Conservation (phyloP, 2,113 vertebrate species). For the Tyrannus savana region DNA sequence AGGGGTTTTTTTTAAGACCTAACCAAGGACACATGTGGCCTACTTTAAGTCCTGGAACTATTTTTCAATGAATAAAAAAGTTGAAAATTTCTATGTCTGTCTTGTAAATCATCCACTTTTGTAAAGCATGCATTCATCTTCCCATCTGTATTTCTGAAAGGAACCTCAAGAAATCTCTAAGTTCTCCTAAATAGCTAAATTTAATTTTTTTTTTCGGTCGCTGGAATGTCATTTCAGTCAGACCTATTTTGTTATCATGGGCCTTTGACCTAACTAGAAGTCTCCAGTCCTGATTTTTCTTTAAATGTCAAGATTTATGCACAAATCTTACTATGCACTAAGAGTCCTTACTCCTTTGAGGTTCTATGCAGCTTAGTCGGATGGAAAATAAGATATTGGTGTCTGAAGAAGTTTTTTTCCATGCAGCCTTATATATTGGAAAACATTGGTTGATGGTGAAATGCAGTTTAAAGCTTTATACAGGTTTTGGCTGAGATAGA, state of each 20-base stretch:
- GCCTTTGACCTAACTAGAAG: background rate
- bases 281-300: background rate
- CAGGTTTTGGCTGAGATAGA: background rate
- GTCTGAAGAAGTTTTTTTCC: background rate
- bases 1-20: background rate
- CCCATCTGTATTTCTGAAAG: background rate
- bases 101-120: background rate
- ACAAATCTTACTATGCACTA: background rate
- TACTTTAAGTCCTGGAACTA: background rate
- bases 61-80: background rate
- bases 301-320: background rate
- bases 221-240: background rate
- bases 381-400: background rate
- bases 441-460: fast-evolving
- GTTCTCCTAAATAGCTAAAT: background rate
- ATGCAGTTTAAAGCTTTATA: background rate
- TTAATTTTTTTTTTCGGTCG: background rate
- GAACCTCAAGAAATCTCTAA: background rate
- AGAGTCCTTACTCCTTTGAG: background rate
- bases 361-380: background rate
- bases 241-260: background rate
- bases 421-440: background rate
- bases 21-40: background rate
- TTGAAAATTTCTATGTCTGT: background rate
- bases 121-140: background rate